phyloP scores from a whole-genome alignment of 30 jellyfish, hydroid and myxozoan genomes.

The Phacellophora camtschatica region DNA sequence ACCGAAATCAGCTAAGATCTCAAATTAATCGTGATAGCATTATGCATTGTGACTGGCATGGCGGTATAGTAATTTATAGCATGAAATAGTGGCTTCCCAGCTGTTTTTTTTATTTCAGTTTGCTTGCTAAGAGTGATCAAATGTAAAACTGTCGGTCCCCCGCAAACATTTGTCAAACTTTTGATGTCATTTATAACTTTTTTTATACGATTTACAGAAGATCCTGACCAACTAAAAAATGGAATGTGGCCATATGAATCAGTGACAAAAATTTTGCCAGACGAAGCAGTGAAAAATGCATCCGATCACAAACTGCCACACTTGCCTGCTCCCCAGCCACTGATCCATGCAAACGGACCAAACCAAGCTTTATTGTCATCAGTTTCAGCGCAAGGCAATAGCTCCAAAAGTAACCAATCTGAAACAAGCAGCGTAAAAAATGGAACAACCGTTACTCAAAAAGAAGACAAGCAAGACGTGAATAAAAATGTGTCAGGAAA shows the following conservation, averaged over 20 bases:
- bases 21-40: no score
- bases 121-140: no score
- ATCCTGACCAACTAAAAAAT: constrained; percentile 73
- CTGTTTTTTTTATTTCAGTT: no score
- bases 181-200: background rate
- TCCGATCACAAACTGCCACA: constrained; percentile 22
- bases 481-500: background rate
- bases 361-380: constrained; percentile 1
- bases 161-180: background rate
- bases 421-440: background rate
- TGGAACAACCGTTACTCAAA: background rate
- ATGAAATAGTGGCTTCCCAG: no score
- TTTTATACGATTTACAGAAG: constrained; percentile 8
- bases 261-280: constrained; percentile 3
- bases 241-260: constrained; percentile 86
- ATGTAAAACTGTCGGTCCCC: background rate
- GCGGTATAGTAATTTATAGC: no score
- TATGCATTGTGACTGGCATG: no score
- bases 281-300: constrained; percentile 13
- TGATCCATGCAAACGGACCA: constrained; percentile 18
- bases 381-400: no score
- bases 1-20: no score
- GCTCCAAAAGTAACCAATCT: background rate
- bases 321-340: constrained; percentile 22
- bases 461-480: background rate